Conservation (phyloP, 2,113 vertebrate genomes). For the Bubo scandiacus region DNA sequence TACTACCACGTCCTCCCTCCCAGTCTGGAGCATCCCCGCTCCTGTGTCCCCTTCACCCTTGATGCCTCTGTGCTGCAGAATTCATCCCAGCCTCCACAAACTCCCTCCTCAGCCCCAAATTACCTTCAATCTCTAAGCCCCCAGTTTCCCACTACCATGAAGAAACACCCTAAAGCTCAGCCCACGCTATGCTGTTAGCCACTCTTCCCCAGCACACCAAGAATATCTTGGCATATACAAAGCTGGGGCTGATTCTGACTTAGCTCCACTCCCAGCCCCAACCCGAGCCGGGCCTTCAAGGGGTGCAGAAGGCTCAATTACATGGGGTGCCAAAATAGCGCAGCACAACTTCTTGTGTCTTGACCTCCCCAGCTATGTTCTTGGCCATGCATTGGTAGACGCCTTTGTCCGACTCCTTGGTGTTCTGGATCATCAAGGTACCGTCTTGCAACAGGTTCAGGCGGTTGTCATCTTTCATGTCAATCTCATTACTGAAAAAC, state of each 20-base stretch:
- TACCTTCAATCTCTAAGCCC: neutral
- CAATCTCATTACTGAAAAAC: constrained; percentile 70
- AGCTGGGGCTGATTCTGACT: neutral
- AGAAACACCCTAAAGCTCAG: neutral
- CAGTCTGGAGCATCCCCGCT: neutral
- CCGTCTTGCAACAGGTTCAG: constrained; percentile 73
- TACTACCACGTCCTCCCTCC: neutral
- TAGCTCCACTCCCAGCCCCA: neutral
- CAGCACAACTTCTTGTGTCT: constrained; percentile 70
- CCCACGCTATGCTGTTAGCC: accelerated
- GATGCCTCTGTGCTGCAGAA: neutral
- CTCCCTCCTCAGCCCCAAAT: neutral
- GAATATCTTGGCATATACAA: neutral
- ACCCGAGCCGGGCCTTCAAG: accelerated
- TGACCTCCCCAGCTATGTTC: constrained; percentile 73
- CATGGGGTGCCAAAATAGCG: constrained; percentile 69
- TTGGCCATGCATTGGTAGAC: constrained; percentile 78
- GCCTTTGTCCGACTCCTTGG: constrained; percentile 73
- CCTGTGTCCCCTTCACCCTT: accelerated
- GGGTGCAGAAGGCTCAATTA: constrained; percentile 16
- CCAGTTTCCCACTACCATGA: neutral
- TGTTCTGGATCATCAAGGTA: constrained; percentile 77
- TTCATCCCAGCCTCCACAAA: neutral
- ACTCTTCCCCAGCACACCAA: neutral
- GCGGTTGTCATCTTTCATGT: constrained; percentile 71